Conservation (phyloP, 1,140 invertebrate species). For the Saccostrea glomerata region DNA sequence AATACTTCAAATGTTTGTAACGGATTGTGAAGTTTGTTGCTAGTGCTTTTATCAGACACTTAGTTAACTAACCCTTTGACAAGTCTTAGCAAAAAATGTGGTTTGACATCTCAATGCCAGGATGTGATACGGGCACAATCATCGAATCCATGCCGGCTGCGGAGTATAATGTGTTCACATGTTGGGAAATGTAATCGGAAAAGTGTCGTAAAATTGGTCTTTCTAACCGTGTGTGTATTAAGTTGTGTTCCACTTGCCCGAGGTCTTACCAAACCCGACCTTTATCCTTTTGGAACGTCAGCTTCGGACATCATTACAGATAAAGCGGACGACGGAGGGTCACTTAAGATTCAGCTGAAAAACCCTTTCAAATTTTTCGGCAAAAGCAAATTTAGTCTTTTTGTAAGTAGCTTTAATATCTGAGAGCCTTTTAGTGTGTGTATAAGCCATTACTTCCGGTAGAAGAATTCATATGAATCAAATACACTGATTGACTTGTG, state of each 20-base stretch:
- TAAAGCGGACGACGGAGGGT: background rate
- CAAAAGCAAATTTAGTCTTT: slow-evolving; percentile 17
- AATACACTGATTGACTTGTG: slow-evolving; percentile 17
- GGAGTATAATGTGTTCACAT: slow-evolving; percentile 42
- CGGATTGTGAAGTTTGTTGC: background rate
- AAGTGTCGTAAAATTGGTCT: slow-evolving; percentile 17
- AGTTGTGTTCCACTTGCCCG: background rate
- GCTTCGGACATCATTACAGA: background rate
- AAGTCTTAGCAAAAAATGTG: slow-evolving; percentile 31
- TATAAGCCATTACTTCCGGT: background rate
- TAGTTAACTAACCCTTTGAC: background rate
- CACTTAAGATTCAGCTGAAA: background rate
- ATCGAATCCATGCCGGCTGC: slow-evolving; percentile 23
- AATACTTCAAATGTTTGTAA: background rate
- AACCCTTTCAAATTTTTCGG: slow-evolving; percentile 31
- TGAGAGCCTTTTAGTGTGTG: background rate
- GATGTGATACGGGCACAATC: slow-evolving; percentile 31
- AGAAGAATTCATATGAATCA: slow-evolving; percentile 11
- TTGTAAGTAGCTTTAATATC: slow-evolving; percentile 31
- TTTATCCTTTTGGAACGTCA: slow-evolving; percentile 2
- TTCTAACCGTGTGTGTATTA: slow-evolving; percentile 9
- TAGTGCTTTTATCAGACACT: background rate
- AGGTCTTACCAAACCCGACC: background rate
- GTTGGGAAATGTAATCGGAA: slow-evolving; percentile 34
- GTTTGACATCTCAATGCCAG: slow-evolving; percentile 20